Percentiles rank a stretch among this genome's conserved stretches.
phyloP scores from a whole-genome alignment of 2,113 vertebrate genomes.

The Neoarius graeffei region DNA sequence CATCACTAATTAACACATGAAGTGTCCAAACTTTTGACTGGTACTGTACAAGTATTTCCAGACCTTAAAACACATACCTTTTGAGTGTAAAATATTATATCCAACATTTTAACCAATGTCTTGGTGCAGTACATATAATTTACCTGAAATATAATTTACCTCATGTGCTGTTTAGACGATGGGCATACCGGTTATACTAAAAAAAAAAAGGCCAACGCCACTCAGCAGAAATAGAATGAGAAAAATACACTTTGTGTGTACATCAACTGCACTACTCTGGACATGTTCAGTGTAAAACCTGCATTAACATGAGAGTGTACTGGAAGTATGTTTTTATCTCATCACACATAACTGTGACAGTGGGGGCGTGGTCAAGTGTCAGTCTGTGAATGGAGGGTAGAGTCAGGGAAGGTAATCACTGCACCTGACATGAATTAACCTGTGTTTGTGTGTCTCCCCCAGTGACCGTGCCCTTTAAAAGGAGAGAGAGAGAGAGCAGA shows the following conservation, averaged over 20 bases:
- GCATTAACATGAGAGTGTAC: background rate
- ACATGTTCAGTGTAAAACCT: background rate
- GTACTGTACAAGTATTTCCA: no score
- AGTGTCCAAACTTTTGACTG: no score
- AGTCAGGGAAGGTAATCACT: no score
- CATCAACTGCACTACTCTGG: background rate
- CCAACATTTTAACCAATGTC: background rate
- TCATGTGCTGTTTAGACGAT: background rate
- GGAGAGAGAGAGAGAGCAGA: no score
- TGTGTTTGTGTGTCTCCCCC: no score
- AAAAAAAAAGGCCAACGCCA: background rate
- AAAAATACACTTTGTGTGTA: background rate
- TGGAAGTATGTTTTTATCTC: background rate
- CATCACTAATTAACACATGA: no score
- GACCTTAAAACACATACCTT: background rate
- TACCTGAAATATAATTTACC: background rate
- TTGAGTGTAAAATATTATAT: background rate
- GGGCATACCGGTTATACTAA: background rate
- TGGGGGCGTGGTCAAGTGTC: no score
- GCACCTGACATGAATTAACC: no score
- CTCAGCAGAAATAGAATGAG: background rate
- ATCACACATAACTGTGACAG: background rate
- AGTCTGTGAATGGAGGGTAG: no score
- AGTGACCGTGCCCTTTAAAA: no score
- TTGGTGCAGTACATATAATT: background rate